Evolutionary conservation across 2,113 vertebrate genomes (phyloP), one percentile per base, ranked within the genome.

Genomic region (Zosterops borbonicus): DNA sequence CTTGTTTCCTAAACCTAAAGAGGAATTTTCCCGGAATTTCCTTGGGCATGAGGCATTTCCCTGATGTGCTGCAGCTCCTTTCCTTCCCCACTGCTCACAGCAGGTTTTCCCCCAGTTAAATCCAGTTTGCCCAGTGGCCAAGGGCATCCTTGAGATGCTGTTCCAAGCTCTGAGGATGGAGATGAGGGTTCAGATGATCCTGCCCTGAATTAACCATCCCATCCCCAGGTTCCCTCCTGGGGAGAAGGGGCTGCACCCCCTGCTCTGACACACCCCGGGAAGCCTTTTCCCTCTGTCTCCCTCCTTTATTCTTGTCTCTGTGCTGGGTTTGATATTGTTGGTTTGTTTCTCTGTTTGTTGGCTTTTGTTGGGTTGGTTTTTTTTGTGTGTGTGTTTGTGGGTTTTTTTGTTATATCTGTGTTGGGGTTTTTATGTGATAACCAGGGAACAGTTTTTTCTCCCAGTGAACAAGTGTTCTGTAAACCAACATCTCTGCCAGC

Each of bases 201-300:
- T 4, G 1, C 33, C 14, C 2, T 4, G 14, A 21, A 14, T 12
- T 16, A 8, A 2, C 49, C 0, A 7, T 17, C 67, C 41, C 1
- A 1, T 5, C 17, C 83, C 25, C 82, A 14, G 0, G 11, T 2
- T 39, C n/a, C 59, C 41, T 60, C 44, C 2, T 4, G 42, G n/a
- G 37, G 5, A 59, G 56, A 9, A 41, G 50, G n/a, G 9, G 25
- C 74, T 33, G 44, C 44, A 19, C 5, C 35, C 35, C 62, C 19
- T 33, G 10, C 56, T 35, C 41, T 18, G 14, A 19, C 49, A 50
- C 44, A 13, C 3, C 2, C 46, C 55, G 9, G 59, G 20, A n/a
- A 64, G 37, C 44, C 14, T 19, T 17, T 25, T 21, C 1, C 6
- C 17, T 14, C 22, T 9, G 8, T 21, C 5, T 28, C 4, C 46